Conservation (phyloP, 2,797 vertebrate species). For the Mycteria americana region DNA sequence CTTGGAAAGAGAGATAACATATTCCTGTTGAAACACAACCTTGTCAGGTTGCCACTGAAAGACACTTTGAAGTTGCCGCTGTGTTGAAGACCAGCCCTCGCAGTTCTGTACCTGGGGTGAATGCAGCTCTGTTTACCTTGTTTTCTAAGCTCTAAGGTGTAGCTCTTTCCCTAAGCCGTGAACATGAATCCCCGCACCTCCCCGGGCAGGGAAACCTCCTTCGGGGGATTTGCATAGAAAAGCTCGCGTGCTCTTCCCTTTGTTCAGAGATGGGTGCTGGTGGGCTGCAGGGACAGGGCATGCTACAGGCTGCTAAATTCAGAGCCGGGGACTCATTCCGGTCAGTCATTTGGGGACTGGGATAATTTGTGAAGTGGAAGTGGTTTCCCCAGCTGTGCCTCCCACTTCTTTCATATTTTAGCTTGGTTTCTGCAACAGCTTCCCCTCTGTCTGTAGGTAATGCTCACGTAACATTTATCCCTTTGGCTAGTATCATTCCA, state of each 20-base stretch:
- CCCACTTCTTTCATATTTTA: constrained; percentile 20
- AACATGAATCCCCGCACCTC: background rate
- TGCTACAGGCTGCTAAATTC: background rate
- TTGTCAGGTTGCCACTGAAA: constrained; percentile 52
- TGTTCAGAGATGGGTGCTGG: background rate
- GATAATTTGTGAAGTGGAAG: background rate
- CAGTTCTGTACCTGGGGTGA: background rate
- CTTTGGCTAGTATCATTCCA: constrained; percentile 28
- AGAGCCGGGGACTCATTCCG: background rate
- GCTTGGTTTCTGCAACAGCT: background rate
- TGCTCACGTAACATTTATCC: constrained; percentile 15
- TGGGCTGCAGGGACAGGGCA: background rate
- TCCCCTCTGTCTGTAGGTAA: constrained; percentile 34
- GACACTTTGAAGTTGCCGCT: constrained; percentile 27
- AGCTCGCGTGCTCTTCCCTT: background rate
- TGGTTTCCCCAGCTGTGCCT: constrained; percentile 5
- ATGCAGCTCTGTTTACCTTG: background rate
- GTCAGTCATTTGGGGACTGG: background rate
- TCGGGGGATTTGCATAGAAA: background rate
- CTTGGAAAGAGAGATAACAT: constrained; percentile 37
- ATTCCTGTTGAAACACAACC: constrained; percentile 62
- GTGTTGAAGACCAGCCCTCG: background rate
- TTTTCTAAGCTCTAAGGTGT: background rate
- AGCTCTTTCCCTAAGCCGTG: background rate
- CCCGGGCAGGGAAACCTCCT: background rate